A percentile compares a stretch with the other conserved stretches of the same genome.
phyloP scores from a whole-genome alignment of 2,113 vertebrate species.

The Scolopax mira region DNA sequence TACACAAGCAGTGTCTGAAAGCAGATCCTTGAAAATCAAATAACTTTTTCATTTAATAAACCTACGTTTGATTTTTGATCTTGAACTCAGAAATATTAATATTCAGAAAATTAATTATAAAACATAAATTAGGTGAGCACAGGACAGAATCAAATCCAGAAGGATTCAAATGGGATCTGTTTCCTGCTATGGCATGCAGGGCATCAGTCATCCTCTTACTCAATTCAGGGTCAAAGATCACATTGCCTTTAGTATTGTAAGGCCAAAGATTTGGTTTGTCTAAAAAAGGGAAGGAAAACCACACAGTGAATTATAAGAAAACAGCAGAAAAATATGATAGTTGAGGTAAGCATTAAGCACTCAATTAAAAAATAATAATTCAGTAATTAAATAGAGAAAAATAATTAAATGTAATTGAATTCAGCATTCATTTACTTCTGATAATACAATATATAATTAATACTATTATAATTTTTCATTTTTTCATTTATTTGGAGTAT shows the following conservation, averaged over 20 bases:
- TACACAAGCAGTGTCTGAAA: not conserved
- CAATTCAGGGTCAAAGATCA: not conserved
- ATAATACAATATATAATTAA: not conserved
- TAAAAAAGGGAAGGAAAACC: not conserved
- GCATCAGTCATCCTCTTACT: not conserved
- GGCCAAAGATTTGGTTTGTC: accelerated
- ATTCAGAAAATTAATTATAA: not conserved
- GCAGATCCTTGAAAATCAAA: not conserved
- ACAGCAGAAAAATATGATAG: not conserved
- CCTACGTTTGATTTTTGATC: not conserved
- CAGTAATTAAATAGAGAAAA: not conserved
- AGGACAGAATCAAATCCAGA: not conserved
- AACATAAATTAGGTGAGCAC: not conserved
- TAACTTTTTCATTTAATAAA: not conserved
- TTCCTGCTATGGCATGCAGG: not conserved
- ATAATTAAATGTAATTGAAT: not conserved
- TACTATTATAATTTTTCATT: not conserved
- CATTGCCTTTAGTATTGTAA: not conserved
- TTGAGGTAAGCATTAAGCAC: not conserved
- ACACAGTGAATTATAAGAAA: not conserved
- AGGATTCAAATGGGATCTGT: not conserved
- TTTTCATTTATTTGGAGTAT: not conserved
- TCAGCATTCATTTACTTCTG: not conserved
- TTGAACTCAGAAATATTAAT: not conserved
- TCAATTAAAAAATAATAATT: not conserved